Base-by-base conservation (phyloP, 2,888 invertebrate species). In the Caenorhabditis sp. region DNA sequence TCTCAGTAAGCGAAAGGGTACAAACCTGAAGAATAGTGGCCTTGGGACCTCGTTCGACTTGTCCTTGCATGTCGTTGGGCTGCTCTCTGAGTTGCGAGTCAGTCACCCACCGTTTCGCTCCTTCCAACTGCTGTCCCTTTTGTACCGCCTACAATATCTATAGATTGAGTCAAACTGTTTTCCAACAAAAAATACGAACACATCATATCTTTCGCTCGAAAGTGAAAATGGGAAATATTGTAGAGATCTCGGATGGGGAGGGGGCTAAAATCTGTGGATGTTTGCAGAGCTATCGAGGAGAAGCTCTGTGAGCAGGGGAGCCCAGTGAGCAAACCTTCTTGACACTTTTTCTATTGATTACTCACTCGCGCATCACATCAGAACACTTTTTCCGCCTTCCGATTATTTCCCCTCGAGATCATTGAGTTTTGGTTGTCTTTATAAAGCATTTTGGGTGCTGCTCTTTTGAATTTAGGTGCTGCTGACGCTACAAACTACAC, bases 81-180 rank as follows among this genome's bases (percentile, higher is more conserved):
- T 55, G 45, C 50, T 81, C 75, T 35, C 78, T 50, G n/a, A 43
- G 26, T 43, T 59, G 48, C 45, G 78, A 65, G 27, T 78, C 78
- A 35, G 73, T 68, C 32, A 79, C 75, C 83, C 83, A 83, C 32
- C 74, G 72, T 66, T 76, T 78, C 11, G 83, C 83, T 41, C 83
- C 83, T 52, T 79, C 82, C 73, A 83, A 71, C 32, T 75, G 76
- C 39, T 79, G 71, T 66, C 75, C 80, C 43, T 72, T 74, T 65
- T 58, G 62, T 26, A 79, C 74, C 6, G 68, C 32, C 78, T 83
- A 27, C 26, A 72, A 41, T 45, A 15, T 15, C 9, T 20, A 4
- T 8, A 24, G 20, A 7, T 48, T 24, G 8, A 27, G 1, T 41
- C 41, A 15, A 41, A 0, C 3, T 39, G 39, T 27, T 26, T 26